These are phyloP conservation scores for Drosophila colorata DNA, from an alignment of 2,888 invertebrate species.

Conservation along the genomic window DNA sequence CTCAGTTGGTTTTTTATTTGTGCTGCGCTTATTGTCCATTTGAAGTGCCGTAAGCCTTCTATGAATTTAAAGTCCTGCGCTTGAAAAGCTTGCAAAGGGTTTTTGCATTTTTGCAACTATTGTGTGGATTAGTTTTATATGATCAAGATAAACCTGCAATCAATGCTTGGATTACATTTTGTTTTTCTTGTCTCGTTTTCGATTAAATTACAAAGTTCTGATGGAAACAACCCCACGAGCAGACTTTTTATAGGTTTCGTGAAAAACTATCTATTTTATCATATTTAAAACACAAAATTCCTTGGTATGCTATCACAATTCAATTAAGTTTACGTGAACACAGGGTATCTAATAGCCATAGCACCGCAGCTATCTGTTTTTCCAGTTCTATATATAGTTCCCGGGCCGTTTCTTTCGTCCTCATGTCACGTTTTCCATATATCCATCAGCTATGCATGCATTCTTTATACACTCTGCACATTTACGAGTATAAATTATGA, in stretches of 20 bases:
- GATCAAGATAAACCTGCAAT: too few relatives aligned
- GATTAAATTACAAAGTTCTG: too few relatives aligned
- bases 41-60: neutral
- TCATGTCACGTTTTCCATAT: slow-evolving; percentile 34
- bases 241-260: too few relatives aligned
- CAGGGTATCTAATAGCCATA: slow-evolving; percentile 1
- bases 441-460: slow-evolving; percentile 52
- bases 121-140: too few relatives aligned
- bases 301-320: too few relatives aligned
- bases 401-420: neutral
- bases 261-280: too few relatives aligned
- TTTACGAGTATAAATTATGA: slow-evolving; percentile 71
- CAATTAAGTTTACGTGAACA: neutral
- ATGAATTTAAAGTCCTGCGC: neutral
- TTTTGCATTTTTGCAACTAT: neutral
- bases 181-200: too few relatives aligned
- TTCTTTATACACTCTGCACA: slow-evolving; percentile 46
- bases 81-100: neutral
- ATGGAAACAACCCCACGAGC: too few relatives aligned
- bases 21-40: slow-evolving; percentile 3
- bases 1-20: slow-evolving; percentile 9
- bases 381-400: neutral
- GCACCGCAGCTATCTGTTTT: neutral
- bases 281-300: too few relatives aligned
- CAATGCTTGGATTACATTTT: too few relatives aligned